Evolutionary conservation across 2,888 invertebrate species (phyloP).

Genomic region (Arrhopalites spinosus): DNA sequence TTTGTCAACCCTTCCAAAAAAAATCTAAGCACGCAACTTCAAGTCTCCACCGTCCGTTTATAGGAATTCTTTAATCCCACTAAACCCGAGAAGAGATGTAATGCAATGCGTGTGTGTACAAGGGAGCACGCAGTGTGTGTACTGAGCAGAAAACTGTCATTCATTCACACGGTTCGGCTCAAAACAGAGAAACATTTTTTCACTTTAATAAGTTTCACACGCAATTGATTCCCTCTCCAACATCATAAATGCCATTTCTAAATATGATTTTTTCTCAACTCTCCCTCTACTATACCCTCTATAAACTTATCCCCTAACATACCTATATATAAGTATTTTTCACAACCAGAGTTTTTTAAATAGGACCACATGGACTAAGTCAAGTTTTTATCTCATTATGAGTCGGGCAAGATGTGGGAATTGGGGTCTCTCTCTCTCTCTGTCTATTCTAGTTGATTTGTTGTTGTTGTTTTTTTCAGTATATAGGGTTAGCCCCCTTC

Average conservation of each 20-base stretch:
- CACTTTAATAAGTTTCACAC: constrained; percentile 31
- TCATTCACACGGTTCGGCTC: constrained; percentile 32
- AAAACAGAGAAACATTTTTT: constrained; percentile 20
- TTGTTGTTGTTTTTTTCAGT: too few species aligned
- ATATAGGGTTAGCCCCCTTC: constrained; percentile 7
- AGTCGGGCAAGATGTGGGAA: constrained; percentile 5
- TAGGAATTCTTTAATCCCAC: background rate
- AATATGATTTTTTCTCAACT: background rate
- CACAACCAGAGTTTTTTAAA: too few species aligned
- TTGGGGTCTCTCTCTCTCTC: constrained; percentile 5
- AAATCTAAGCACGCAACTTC: constrained; percentile 17
- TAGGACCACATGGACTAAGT: constrained; percentile 18
- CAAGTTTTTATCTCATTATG: constrained; percentile 24
- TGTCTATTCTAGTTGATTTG: background rate
- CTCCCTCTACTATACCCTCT: background rate
- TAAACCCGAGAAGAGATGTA: constrained; percentile 8
- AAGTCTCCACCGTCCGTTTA: background rate
- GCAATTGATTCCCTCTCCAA: constrained; percentile 23
- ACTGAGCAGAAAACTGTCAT: constrained; percentile 29
- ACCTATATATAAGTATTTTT: too few species aligned
- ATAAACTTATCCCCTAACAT: background rate
- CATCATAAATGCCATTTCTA: background rate
- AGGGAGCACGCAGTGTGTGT: background rate
- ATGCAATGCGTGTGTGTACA: constrained; percentile 7
- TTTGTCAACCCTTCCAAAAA: constrained; percentile 42